Evolutionary conservation across 2,888 invertebrate genomes (phyloP), one percentile per base, ranked within the genome.

Genomic region (Marronus borbonicus): DNA sequence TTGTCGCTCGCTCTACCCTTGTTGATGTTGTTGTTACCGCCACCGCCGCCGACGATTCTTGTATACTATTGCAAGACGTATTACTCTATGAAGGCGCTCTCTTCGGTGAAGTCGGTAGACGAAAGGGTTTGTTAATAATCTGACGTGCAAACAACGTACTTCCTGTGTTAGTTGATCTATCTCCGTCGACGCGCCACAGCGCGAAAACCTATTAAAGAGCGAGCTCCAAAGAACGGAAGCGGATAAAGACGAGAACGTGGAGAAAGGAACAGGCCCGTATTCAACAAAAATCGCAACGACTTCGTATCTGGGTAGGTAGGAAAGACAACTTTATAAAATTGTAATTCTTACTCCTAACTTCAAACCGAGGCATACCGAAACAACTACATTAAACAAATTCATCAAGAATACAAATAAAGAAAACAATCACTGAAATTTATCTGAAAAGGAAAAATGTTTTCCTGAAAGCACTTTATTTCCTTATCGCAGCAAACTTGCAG

Each of bases 61-160:
- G 20, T 20, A 20, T 55, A 20, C 55, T 55, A 55, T 20, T 7
- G n/a, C 4, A 1, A 20, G 24, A 39, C 49, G 50, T 68, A 50
- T 17, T 68, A 68, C 68, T 10, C 24, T 49, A 68, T 24, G 83
- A 84, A 84, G 84, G 84, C 84, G 83, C 84, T 84, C 85, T 82
- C 84, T 78, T 81, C 83, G 81, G 80, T 76, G 17, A 17, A 44
- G 66, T 7, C 49, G 66, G 31, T 78, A 81, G 62, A 28, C 17
- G 55, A 62, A 28, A 78, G 81, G 77, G 79, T 83, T 82, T 85
- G 85, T 85, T 86, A 85, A 86, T 86, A 85, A 86, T 86, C 84
- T 83, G 81, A 81, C 83, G 82, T 81, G 84, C 83, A 85, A 85
- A 86, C 85, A 74, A 68, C 50, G 39, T 39, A 66, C 39, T 66